Base-by-base conservation (phyloP, 2,888 invertebrate species). In the Himalopsyche kuldschensis region DNA sequence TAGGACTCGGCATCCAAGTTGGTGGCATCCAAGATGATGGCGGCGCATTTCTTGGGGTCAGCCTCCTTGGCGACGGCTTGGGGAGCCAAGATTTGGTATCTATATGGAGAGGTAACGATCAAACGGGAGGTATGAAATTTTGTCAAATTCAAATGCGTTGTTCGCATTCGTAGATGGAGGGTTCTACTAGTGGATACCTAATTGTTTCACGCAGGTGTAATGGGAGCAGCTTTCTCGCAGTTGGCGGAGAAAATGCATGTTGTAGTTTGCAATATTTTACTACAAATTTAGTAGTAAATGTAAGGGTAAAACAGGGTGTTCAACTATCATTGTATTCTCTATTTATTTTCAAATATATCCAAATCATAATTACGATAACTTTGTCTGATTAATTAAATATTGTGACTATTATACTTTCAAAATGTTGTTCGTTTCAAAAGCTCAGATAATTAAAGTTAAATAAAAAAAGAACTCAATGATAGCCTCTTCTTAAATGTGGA, bases 61-160 rank as follows among this genome's bases (percentile, higher is more conserved):
- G 92, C 89, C 89, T 94, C 92, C 91, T 94, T 95, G 89, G 94
- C 94, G 88, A 94, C 96, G 87, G 94, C 97, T 91, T 95, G 95
- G 88, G 99, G 98, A 91, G 97, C 97, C 93, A 99, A 95, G 94
- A 99, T 98, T 94, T 99, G 98, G 95, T 99, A 99, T 94, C 97
- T 97, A 94, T 89, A 93, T 92, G 79, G 89, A 90, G 89, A 89
- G 88, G 82, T 82, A 86, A 86, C 76, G 84, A 85, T 84, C 81
- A 86, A 82, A 35, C 76, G 85, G 81, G 32, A 27, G 20, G 63
- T 24, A 80, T 80, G 32, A 83, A 80, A 80, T 69, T 75, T 81
- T 75, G 46, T 83, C 83, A 80, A 41, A 80, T 77, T 77, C 20
- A 78, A 78, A 78, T 35, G 41, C 32, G n/a, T 30, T 10, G 30